phyloP scores from a whole-genome alignment of 2,888 invertebrate species.

The Nomada fabriciana region DNA sequence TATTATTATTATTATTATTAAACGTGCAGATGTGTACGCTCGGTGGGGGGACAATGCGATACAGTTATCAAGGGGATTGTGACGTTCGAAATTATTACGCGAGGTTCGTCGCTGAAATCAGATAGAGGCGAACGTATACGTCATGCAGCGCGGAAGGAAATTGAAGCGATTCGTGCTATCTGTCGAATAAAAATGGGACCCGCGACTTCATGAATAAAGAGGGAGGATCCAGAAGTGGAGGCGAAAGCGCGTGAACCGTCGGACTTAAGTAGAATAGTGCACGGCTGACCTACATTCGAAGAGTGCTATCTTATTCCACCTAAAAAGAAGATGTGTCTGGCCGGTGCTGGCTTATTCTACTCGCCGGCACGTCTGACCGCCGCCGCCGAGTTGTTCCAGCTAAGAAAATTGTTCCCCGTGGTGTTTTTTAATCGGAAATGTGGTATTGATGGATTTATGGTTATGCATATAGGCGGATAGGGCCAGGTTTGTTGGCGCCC shows the following conservation, averaged over 20 bases:
- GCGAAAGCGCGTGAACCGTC: slow-evolving; percentile 18
- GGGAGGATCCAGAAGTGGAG: slow-evolving; percentile 4
- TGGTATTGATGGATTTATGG: no score
- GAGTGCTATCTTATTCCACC: no score
- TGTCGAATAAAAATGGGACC: slow-evolving; percentile 46
- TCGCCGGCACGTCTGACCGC: no score
- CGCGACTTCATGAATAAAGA: slow-evolving; percentile 42
- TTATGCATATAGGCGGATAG: no score
- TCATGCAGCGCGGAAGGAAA: slow-evolving; percentile 42
- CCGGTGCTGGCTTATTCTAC: no score
- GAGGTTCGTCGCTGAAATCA: slow-evolving; percentile 26
- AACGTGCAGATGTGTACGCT: slow-evolving; percentile 4
- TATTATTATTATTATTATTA: no score
- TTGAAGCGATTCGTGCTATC: slow-evolving; percentile 57
- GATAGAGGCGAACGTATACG: slow-evolving; percentile 34
- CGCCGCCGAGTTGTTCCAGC: no score
- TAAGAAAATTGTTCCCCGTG: no score
- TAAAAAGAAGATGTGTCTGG: slow-evolving; percentile 25
- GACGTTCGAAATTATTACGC: slow-evolving; percentile 51
- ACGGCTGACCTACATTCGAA: no score
- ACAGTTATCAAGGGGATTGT: slow-evolving; percentile 11
- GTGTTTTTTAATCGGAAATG: no score
- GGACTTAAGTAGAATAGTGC: slow-evolving; percentile 26
- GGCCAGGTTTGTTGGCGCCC: no score
- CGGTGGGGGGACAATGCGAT: neutral